These are phyloP conservation scores for Lamellibrachia columna DNA, from an alignment of 2,888 invertebrate genomes.

Conservation along the genomic window DNA sequence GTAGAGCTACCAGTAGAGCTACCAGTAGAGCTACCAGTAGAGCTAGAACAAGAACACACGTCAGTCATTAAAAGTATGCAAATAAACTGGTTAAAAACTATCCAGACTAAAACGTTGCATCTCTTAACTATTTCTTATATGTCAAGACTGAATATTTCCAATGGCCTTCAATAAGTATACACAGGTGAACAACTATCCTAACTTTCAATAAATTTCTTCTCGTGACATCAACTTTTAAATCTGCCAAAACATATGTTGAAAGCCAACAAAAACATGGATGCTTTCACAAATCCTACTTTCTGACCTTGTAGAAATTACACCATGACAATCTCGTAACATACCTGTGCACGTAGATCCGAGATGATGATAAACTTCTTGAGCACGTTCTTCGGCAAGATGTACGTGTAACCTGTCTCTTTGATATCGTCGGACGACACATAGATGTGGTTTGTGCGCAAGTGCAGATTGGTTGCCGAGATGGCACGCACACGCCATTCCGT, in stretches of 20 bases:
- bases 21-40: too few relatives aligned
- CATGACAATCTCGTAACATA: slow-evolving; percentile 56
- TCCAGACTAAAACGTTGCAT: neutral
- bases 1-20: too few relatives aligned
- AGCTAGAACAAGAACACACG: too few relatives aligned
- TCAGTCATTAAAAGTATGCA: too few relatives aligned
- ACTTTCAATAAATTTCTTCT: neutral
- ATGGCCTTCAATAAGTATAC: neutral
- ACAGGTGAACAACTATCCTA: neutral
- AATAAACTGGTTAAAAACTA: neutral
- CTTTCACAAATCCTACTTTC: neutral
- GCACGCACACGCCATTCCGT: slow-evolving; percentile 98
- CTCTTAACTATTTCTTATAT: too few relatives aligned
- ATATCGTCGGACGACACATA: slow-evolving; percentile 99
- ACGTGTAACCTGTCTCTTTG: slow-evolving; percentile 98
- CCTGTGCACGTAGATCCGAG: slow-evolving; percentile 95
- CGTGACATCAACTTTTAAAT: too few relatives aligned
- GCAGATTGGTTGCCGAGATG: slow-evolving; percentile 96
- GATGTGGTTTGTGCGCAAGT: slow-evolving; percentile 97
- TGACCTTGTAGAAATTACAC: neutral
- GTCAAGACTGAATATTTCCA: neutral
- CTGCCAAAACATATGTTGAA: neutral
- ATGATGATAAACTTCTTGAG: slow-evolving; percentile 99
- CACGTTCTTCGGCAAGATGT: slow-evolving; percentile 86
- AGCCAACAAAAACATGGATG: neutral